Base-by-base conservation (phyloP, 2,888 invertebrate genomes). In the Morpho achilles region DNA sequence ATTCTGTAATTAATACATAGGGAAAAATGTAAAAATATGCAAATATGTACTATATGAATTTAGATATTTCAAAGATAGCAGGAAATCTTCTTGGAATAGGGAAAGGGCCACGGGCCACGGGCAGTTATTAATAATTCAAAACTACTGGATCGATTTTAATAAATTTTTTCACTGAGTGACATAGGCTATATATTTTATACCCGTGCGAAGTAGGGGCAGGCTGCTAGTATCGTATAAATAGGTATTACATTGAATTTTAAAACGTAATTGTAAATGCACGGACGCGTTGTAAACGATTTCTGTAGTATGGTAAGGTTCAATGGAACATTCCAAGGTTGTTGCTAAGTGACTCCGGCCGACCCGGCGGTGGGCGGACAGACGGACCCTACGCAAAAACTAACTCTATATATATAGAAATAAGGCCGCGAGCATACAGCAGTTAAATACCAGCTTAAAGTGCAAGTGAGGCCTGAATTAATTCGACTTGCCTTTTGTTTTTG, bases 241-340 rank as follows among this genome's bases (percentile, higher is more conserved):
- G 40, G 40, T 40, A 49, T 10, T 51, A 42, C 42, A 42, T 50
- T 42, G 50, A 51, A 51, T 51, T 51, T 51, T 52, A 44, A 52
- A 52, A 32, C 16, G 10, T 7, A 52, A 44, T 52, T 52, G 44
- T 52, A 52, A 52, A 52, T 52, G 39, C 52, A 45, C 16, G n/a
- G 52, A 32, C 10, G 23, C 32, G 5, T n/a, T 44, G 44, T 43
- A 43, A 45, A 44, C 46, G 40, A 53, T 22, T 40, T 47, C 53
- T 46, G 46, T 46, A 32, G 43, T 49, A 55, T 48, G 42, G 56
- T 50, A 44, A 64, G 69, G 74, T 74, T 74, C 74, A 74, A 74
- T 67, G 74, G 66, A 69, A 71, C 70, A 58, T 58, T 59, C 67
- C 74, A 74, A 74, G 74, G 74, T 68, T 70, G 71, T 71, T 70